Evolutionary conservation across 1,140 invertebrate species (phyloP), one percentile per base, ranked within the genome.

Genomic region (Phthorimaea operculella): DNA sequence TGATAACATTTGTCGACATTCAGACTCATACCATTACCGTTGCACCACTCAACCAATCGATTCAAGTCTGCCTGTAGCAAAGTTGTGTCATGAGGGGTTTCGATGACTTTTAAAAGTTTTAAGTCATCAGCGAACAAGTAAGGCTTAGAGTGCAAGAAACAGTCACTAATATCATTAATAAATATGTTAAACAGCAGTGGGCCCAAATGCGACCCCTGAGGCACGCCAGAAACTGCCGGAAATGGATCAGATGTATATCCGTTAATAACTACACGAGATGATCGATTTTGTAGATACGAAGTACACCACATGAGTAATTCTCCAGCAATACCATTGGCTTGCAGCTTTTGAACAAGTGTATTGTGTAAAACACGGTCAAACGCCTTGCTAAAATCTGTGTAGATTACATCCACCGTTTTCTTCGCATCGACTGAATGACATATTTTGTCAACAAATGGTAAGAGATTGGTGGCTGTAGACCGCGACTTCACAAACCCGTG

Each of bases 321-420:
- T 4, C 54, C 58, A 9, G 50, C 33, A 10, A 68, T 39, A 14
- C 65, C 65, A 33, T 62, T 58, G 1, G 1, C 34, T 1, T 42
- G 3, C 3, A 63, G 33, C 54, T 67, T 67, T 4, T 52, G n/a
- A 1, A 61, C 4, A 11, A 67, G 33, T 2, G 62, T 51, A 12
- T 50, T 34, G 47, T 67, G 64, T 3, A 39, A 14, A 0, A 66
- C 58, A 15, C 52, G 44, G 18, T 66, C 58, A 47, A 66, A 66
- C 0, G 64, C 64, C 14, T 63, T 66, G 47, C 57, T 58, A 9
- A 63, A 60, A 42, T 63, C 61, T 0, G 64, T 63, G 33, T 66
- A 68, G 10, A 68, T 54, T 3, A 52, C 58, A 36, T 69, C 61
- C 8, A 61, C 16, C 21, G 63, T 49, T 17, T 54, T 33, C n/a